Base-by-base conservation (phyloP, 2,113 vertebrate species). In the Morone chrysops region DNA sequence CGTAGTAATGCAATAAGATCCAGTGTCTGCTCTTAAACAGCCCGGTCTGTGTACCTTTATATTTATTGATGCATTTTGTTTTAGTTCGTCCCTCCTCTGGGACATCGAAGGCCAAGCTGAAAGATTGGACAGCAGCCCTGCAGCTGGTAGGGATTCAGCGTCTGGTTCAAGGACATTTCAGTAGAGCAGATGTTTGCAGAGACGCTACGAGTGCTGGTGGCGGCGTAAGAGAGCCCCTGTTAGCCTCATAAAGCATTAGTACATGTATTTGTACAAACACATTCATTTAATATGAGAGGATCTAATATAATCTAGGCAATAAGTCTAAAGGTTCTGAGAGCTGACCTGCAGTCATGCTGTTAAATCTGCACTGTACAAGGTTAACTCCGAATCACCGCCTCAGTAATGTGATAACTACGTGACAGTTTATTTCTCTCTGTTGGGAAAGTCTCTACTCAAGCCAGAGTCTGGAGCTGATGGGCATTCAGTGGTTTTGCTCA, bases 91-190 rank as follows among this genome's bases (percentile, higher is more conserved):
- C 51, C 16, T 75, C 78, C 85, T 74, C 43, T 25, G 82, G 62
- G 87, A 87, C 57, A 40, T 14, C 74, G 77, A 57, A 75, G 81
- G 40, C 51, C 36, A 9, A 17, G 48, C 70, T 53, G 65, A 73
- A 66, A 2, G n/a, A 74, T 56, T 70, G 73, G 65, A 75, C 60
- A 36, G 69, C 67, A 38, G 54, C 77, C 22, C 71, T 59, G 67
- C 87, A 86, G 66, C 75, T 53, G 69, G 67, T 40, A n/a, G 60
- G 80, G 56, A 74, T 78, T 54, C 85, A 16, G 31, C 38, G 41
- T 72, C 31, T 56, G 74, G 51, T 73, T 90, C 75, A 88, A 87
- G 81, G 85, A 76, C 85, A 17, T 80, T 81, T 74, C 53, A 76
- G 36, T 4, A 8, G n/a, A 82, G 59, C 59, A 78, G 78, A 82